Percentiles rank a stretch among this genome's conserved stretches.
These are phyloP conservation scores for Eubucco bourcierii DNA, from an alignment of 2,113 vertebrate genomes.

Conservation along the genomic window DNA sequence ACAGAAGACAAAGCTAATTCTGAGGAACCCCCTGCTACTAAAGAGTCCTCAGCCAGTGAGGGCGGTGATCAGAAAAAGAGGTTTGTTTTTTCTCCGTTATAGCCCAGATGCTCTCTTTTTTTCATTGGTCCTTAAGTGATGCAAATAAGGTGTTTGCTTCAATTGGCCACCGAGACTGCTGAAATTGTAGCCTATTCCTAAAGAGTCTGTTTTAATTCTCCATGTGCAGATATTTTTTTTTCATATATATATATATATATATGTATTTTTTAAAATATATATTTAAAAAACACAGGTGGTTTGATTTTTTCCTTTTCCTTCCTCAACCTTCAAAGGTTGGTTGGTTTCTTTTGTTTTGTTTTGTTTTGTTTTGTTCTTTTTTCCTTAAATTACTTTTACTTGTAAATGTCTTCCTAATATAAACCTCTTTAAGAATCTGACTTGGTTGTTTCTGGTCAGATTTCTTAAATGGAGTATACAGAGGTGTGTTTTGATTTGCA, in stretches of 20 bases:
- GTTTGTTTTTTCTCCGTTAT: slow-evolving; percentile 99
- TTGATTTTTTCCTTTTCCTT: slow-evolving; percentile 63
- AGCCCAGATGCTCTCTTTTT: slow-evolving; percentile 96
- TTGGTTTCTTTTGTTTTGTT: slow-evolving; percentile 37
- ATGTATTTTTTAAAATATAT: no score
- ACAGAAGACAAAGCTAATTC: slow-evolving; percentile 83
- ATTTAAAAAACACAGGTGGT: neutral
- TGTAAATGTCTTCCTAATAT: slow-evolving; percentile 54
- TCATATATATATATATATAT: no score
- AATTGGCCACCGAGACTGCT: slow-evolving; percentile 74
- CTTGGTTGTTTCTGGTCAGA: slow-evolving; percentile 67
- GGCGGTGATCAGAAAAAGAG: slow-evolving; percentile 98
- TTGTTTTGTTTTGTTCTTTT: no score
- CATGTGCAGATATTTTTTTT: slow-evolving; percentile 44
- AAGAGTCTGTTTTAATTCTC: slow-evolving; percentile 61
- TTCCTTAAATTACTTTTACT: slow-evolving; percentile 66
- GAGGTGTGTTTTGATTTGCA: slow-evolving; percentile 57
- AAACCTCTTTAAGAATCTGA: slow-evolving; percentile 70
- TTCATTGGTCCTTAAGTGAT: slow-evolving; percentile 85
- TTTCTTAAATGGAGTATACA: slow-evolving; percentile 61
- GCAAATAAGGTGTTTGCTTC: slow-evolving; percentile 73
- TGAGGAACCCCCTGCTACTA: slow-evolving; percentile 88
- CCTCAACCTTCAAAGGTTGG: slow-evolving; percentile 73
- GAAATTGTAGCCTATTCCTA: slow-evolving; percentile 70
- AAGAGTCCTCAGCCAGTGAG: slow-evolving; percentile 97